These are phyloP conservation scores for Triplophysa rosa DNA, from an alignment of 2,113 vertebrate species.

Conservation along the genomic window DNA sequence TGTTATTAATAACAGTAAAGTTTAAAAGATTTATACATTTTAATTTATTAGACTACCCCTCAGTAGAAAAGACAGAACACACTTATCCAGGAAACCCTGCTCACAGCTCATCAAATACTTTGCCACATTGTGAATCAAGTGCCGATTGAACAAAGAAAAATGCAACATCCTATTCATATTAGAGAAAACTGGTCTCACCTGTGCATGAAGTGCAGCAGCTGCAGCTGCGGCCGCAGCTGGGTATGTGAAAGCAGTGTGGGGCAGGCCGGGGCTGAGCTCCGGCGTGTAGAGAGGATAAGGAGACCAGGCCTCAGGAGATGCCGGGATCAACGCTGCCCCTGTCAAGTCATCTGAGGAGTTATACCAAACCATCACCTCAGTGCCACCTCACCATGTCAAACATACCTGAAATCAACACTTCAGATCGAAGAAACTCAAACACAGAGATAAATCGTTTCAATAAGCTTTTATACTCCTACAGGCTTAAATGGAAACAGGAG, in stretches of 20 bases:
- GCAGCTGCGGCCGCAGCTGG: slow-evolving; percentile 87
- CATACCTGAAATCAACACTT: not conserved
- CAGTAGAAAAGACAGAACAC: too few species aligned
- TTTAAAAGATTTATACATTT: too few species aligned
- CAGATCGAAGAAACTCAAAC: not conserved
- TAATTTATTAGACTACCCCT: too few species aligned
- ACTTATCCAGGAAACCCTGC: too few species aligned
- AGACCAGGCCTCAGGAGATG: slow-evolving; percentile 93
- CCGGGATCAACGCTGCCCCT: slow-evolving; percentile 93
- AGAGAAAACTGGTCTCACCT: slow-evolving; percentile 75
- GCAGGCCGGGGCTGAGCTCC: slow-evolving; percentile 92
- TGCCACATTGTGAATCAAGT: too few species aligned
- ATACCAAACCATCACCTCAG: slow-evolving; percentile 8
- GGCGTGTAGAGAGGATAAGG: slow-evolving; percentile 96
- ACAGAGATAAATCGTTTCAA: not conserved
- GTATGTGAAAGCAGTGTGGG: slow-evolving; percentile 93
- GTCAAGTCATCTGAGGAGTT: slow-evolving; percentile 88
- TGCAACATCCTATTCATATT: too few species aligned
- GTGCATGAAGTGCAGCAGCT: slow-evolving; percentile 90
- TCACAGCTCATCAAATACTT: too few species aligned
- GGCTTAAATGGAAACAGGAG: not conserved
- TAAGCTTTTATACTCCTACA: not conserved
- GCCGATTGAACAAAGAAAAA: too few species aligned
- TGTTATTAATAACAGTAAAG: too few species aligned
- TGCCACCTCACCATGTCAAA: not conserved